Evolutionary conservation across 2,888 invertebrate genomes (phyloP).

Genomic region (Lasioglossum vierecki): DNA sequence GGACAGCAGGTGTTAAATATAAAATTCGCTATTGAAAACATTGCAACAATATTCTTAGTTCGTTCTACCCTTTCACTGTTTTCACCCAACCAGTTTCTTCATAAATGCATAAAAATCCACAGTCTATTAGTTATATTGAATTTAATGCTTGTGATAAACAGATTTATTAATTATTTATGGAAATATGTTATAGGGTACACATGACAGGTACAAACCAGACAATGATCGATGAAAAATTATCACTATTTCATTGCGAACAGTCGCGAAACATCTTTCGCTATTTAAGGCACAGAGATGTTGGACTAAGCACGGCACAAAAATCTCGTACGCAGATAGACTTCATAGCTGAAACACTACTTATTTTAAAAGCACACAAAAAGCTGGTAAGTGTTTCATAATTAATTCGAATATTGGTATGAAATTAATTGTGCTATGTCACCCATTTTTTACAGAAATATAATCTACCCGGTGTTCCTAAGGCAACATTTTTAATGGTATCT

Average conservation of each 20-base stretch:
- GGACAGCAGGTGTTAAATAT: no score
- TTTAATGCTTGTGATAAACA: background rate
- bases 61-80: no score
- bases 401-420: background rate
- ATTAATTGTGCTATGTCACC: background rate
- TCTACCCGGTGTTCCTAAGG: conserved; percentile 90
- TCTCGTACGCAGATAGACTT: conserved; percentile 86
- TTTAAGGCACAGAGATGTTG: conserved; percentile 79
- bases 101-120: no score
- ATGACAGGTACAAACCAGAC: background rate
- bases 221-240: conserved; percentile 28
- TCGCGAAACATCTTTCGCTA: conserved; percentile 76
- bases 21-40: no score
- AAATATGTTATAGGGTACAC: background rate
- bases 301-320: conserved; percentile 74
- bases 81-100: no score
- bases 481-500: conserved; percentile 94
- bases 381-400: conserved; percentile 83
- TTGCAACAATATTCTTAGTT: no score
- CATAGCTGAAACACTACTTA: conserved; percentile 88
- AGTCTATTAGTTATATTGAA: no score
- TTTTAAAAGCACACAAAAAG: conserved; percentile 86
- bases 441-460: conserved; percentile 87
- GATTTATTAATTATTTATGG: background rate
- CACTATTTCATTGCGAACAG: conserved; percentile 62